These are phyloP conservation scores for Pomacea maculata DNA, from an alignment of 1,140 invertebrate genomes.

Conservation along the genomic window DNA sequence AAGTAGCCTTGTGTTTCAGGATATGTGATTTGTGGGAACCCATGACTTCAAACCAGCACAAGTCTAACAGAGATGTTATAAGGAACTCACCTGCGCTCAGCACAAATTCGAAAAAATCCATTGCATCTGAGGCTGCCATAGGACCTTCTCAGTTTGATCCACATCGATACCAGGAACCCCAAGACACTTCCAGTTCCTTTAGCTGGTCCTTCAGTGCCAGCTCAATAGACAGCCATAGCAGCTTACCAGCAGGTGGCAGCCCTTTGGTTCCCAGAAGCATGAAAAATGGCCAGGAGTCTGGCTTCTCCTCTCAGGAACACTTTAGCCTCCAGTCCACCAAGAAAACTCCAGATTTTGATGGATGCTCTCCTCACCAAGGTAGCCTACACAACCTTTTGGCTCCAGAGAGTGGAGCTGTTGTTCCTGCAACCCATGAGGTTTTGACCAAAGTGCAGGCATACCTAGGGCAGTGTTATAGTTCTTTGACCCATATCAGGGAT, in stretches of 20 bases:
- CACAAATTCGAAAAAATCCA: no score
- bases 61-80: no score
- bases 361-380: slow-evolving; percentile 28
- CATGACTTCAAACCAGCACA: no score
- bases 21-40: no score
- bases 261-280: slow-evolving; percentile 17
- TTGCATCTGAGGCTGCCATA: background rate
- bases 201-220: slow-evolving; percentile 51
- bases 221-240: slow-evolving; percentile 39
- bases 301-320: slow-evolving; percentile 30
- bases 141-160: slow-evolving; percentile 42
- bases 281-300: slow-evolving; percentile 10
- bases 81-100: no score
- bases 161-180: slow-evolving; percentile 42
- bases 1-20: no score
- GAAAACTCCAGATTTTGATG: slow-evolving; percentile 49
- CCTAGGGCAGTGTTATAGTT: slow-evolving; percentile 16
- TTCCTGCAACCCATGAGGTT: no score
- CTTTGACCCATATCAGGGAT: background rate
- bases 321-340: slow-evolving; percentile 54
- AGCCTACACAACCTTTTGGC: slow-evolving; percentile 6
- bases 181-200: slow-evolving; percentile 43
- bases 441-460: slow-evolving; percentile 19
- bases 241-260: slow-evolving; percentile 28
- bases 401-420: background rate